phyloP scores from a whole-genome alignment of 2,797 vertebrate species.

The Acomys russatus region DNA sequence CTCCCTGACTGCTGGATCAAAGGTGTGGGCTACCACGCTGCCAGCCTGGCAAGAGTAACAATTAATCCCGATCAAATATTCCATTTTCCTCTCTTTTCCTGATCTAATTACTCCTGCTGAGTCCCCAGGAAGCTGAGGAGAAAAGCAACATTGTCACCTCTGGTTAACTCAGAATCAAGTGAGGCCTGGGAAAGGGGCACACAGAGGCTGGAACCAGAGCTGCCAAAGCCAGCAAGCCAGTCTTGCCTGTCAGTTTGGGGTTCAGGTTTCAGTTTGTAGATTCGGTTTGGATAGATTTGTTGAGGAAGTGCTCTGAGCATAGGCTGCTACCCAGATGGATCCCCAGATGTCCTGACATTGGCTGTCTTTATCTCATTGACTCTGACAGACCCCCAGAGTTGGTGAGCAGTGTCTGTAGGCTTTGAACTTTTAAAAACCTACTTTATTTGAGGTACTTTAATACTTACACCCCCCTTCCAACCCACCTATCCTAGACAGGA shows the following conservation, averaged over 20 bases:
- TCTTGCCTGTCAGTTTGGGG: conserved; percentile 6
- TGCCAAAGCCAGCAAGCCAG: neutral
- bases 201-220: neutral
- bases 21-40: no score
- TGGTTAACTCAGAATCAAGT: neutral
- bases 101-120: neutral
- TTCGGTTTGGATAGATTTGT: conserved; percentile 17
- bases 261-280: neutral
- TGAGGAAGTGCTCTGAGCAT: neutral
- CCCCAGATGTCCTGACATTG: neutral
- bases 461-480: no score
- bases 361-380: neutral
- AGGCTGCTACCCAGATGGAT: neutral
- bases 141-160: neutral
- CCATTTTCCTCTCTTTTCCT: neutral
- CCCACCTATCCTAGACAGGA: no score
- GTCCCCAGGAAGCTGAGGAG: neutral
- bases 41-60: neutral
- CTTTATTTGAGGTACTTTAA: no score
- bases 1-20: no score
- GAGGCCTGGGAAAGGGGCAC: neutral
- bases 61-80: neutral
- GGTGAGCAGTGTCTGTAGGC: no score
- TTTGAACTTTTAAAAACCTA: no score
- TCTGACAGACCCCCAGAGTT: neutral